Conservation (phyloP, 2,888 invertebrate genomes). For the Limnephilus lunatus region DNA sequence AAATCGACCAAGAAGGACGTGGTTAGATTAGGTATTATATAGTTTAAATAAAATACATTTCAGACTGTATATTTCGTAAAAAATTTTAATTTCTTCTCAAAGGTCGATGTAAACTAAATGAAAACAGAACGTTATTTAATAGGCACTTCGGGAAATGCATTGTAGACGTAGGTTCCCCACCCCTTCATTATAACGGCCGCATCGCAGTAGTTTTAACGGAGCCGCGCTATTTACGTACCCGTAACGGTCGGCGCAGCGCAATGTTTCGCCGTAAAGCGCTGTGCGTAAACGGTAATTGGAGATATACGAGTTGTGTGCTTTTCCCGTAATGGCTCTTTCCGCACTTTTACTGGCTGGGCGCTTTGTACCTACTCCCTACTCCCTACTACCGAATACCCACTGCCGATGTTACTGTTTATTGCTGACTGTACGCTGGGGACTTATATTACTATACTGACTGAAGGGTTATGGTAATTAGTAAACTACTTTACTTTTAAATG, state of each 20-base stretch:
- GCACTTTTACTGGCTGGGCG: neutral
- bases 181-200: slow-evolving; percentile 17
- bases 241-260: slow-evolving; percentile 39
- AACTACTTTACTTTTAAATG: neutral
- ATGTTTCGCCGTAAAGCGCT: slow-evolving; percentile 39
- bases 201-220: slow-evolving; percentile 49
- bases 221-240: slow-evolving; percentile 49
- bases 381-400: neutral
- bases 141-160: neutral
- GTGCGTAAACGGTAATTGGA: slow-evolving; percentile 50
- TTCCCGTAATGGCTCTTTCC: slow-evolving; percentile 36
- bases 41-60: no score
- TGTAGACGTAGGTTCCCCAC: neutral
- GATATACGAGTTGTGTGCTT: slow-evolving; percentile 49
- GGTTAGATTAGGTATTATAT: no score
- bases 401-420: neutral
- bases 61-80: no score
- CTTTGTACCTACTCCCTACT: neutral
- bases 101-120: no score
- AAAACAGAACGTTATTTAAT: no score
- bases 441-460: neutral
- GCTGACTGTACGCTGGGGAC: neutral
- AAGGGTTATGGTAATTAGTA: neutral
- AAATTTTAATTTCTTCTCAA: no score
- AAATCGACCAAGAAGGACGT: no score